phyloP scores from a whole-genome alignment of 92 coral and sea anemone genomes.

The Porites divaricata region DNA sequence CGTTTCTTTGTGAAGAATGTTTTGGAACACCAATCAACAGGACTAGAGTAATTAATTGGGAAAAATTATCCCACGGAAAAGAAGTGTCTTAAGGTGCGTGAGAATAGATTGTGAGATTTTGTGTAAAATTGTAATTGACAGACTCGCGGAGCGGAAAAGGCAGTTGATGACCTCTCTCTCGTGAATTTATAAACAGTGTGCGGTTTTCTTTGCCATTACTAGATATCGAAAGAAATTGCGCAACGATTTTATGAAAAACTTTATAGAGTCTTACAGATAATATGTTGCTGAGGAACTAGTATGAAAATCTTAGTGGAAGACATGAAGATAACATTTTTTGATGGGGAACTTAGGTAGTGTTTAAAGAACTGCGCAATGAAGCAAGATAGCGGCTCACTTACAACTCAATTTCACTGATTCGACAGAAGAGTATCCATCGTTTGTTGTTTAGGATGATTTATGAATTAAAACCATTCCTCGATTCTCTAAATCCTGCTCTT shows the following conservation, averaged over 20 bases:
- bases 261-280: background rate
- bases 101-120: background rate
- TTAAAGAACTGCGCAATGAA: background rate
- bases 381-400: background rate
- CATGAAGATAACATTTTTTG: background rate
- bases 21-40: constrained; percentile 20
- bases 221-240: background rate
- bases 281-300: background rate
- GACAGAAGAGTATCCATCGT: background rate
- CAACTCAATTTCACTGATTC: background rate
- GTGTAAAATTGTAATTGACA: constrained; percentile 2
- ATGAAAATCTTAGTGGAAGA: background rate
- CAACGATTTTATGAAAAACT: background rate
- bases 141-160: background rate
- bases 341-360: background rate
- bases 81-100: constrained; percentile 1
- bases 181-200: background rate
- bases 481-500: background rate
- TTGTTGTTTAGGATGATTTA: background rate
- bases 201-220: constrained; percentile 3
- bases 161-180: too few species aligned
- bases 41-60: constrained; percentile 37
- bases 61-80: constrained; percentile 20
- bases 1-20: background rate
- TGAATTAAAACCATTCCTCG: background rate